Percentiles rank a stretch among this genome's conserved stretches.
Evolutionary conservation across 2,888 invertebrate species (phyloP).

Genomic region (Endomychus coccineus): DNA sequence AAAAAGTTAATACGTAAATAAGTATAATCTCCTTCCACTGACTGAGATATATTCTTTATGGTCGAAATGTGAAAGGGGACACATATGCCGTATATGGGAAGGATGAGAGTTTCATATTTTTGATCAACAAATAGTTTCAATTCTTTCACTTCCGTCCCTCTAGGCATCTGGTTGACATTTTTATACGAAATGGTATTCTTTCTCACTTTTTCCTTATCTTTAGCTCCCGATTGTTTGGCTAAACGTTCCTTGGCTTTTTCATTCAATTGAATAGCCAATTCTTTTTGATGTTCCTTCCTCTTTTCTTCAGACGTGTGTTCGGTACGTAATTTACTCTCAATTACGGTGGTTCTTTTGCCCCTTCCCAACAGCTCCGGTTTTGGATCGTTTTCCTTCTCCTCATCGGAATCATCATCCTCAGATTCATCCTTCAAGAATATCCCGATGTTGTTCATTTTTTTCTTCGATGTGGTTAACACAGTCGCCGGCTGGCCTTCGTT

Average conservation of each 20-base stretch:
- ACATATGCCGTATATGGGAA: conserved; percentile 92
- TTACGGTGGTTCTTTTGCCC: conserved; percentile 81
- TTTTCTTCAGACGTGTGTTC: conserved; percentile 97
- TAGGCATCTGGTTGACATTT: conserved; percentile 83
- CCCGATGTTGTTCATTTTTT: conserved; percentile 90
- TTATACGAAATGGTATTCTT: conserved; percentile 96
- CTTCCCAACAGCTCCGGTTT: conserved; percentile 61
- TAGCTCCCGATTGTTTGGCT: conserved; percentile 78
- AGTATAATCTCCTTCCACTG: conserved; percentile 97
- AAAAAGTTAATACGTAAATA: conserved; percentile 97
- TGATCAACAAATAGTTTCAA: conserved; percentile 93
- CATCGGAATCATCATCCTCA: conserved; percentile 71
- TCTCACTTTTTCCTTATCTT: conserved; percentile 80
- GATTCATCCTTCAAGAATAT: conserved; percentile 90
- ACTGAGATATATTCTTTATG: conserved; percentile 97
- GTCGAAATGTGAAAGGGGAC: conserved; percentile 99
- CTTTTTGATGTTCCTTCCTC: conserved; percentile 92
- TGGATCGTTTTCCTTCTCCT: conserved; percentile 66
- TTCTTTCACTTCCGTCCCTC: conserved; percentile 87
- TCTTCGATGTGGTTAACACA: conserved; percentile 85
- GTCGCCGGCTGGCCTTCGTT: conserved; percentile 79
- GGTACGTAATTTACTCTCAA: conserved; percentile 87
- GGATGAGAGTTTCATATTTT: conserved; percentile 96
- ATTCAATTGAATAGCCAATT: conserved; percentile 83
- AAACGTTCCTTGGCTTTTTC: conserved; percentile 88